phyloP scores from a whole-genome alignment of 2,797 vertebrate genomes.

The Megaceryle alcyon region DNA sequence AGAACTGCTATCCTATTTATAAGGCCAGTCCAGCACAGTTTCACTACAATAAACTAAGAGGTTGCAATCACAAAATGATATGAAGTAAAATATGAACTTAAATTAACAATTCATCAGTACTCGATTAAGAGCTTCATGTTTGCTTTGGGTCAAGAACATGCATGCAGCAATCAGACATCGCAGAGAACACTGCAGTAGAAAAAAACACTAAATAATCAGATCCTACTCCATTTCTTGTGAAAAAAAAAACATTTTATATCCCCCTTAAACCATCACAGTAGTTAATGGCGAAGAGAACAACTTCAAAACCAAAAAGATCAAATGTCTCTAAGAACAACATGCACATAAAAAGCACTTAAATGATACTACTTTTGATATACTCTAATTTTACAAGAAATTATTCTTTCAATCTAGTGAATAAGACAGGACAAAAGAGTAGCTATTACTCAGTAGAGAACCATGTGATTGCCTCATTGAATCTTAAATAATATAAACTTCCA shows the following conservation, averaged over 20 bases:
- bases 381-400: not conserved
- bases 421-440: not conserved
- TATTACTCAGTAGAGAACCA: not conserved
- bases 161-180: not conserved
- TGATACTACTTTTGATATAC: not conserved
- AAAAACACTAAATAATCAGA: not conserved
- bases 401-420: not conserved
- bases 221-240: not conserved
- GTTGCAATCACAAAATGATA: not conserved
- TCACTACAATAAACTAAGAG: not conserved
- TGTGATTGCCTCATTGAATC: not conserved
- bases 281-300: not conserved
- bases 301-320: not conserved
- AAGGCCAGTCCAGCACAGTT: not conserved
- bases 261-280: not conserved
- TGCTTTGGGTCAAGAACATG: not conserved
- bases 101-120: not conserved
- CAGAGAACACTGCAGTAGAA: not conserved
- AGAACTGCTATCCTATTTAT: not conserved
- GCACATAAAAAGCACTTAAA: not conserved
- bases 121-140: not conserved
- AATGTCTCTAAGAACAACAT: not conserved
- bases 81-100: not conserved
- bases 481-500: not conserved
- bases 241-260: not conserved